phyloP scores from a whole-genome alignment of 1,140 invertebrate genomes.

The Cotesia glomerata region DNA sequence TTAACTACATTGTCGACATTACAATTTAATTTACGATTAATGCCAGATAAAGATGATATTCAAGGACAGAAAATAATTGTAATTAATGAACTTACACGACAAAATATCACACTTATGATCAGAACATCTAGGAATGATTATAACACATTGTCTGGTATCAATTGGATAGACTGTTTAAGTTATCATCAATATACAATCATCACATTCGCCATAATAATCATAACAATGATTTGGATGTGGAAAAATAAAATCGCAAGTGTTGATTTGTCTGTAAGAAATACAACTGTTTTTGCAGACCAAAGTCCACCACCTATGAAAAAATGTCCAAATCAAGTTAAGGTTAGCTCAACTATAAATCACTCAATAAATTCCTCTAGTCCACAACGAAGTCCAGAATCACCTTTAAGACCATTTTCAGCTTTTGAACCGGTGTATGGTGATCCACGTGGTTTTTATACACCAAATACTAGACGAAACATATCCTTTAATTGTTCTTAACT shows the following conservation, averaged over 20 bases:
- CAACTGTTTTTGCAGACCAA: constrained; percentile 55
- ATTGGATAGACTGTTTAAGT: constrained; percentile 55
- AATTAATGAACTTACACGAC: constrained; percentile 55
- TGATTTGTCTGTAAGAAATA: constrained; percentile 54
- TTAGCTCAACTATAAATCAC: constrained; percentile 35
- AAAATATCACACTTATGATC: constrained; percentile 59
- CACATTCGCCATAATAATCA: constrained; percentile 46
- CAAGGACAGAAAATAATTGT: constrained; percentile 56
- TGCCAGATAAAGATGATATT: constrained; percentile 54
- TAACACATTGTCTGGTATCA: constrained; percentile 49
- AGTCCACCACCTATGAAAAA: constrained; percentile 54
- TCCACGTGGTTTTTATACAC: constrained; percentile 53
- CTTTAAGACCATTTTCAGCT: constrained; percentile 54
- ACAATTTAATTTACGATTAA: constrained; percentile 53
- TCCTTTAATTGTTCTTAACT: constrained; percentile 38
- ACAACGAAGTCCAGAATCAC: constrained; percentile 37
- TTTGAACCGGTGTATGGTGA: constrained; percentile 56
- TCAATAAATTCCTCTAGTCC: constrained; percentile 45
- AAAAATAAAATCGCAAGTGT: constrained; percentile 52
- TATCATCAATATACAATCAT: constrained; percentile 54
- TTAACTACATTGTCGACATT: constrained; percentile 42
- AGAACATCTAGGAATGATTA: constrained; percentile 52
- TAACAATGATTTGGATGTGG: constrained; percentile 57
- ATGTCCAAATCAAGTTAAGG: constrained; percentile 25
- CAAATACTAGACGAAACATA: constrained; percentile 50